Evolutionary conservation across 2,113 vertebrate species (phyloP).

Genomic region (Zosterops japonicus): DNA sequence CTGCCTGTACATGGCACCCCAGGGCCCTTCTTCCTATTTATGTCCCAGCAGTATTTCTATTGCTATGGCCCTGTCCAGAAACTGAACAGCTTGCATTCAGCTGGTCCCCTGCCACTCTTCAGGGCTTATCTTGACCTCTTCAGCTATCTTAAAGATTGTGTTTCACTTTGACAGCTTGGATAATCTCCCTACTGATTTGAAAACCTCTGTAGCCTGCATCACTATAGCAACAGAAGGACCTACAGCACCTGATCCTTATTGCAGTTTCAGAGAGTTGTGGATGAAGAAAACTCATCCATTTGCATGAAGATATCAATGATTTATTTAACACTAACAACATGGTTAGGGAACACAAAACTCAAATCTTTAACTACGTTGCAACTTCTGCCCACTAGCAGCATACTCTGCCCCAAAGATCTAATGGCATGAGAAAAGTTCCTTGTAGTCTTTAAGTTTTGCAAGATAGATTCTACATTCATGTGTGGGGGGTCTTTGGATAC

Average conservation of each 20-base stretch:
- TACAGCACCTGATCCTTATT: neutral
- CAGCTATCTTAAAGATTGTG: neutral
- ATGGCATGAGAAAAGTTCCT: neutral
- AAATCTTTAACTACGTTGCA: neutral
- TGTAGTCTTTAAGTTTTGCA: neutral
- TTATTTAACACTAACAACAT: neutral
- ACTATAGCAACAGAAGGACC: neutral
- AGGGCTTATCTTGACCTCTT: neutral
- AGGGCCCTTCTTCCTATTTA: neutral
- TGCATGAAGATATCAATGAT: neutral
- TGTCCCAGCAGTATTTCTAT: neutral
- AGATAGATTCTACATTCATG: neutral
- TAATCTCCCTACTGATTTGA: neutral
- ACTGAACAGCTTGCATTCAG: neutral
- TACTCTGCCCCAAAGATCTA: neutral
- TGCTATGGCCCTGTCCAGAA: neutral
- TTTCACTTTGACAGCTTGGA: neutral
- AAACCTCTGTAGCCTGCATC: neutral
- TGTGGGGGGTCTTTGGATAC: neutral
- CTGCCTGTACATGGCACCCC: accelerated
- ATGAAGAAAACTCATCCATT: neutral
- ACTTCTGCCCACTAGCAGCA: neutral
- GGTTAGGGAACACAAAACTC: neutral
- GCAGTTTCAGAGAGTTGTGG: neutral
- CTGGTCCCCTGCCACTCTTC: neutral